Evolutionary conservation across 2,888 invertebrate genomes (phyloP), one percentile per base, ranked within the genome.

Genomic region (Erebia ligea): DNA sequence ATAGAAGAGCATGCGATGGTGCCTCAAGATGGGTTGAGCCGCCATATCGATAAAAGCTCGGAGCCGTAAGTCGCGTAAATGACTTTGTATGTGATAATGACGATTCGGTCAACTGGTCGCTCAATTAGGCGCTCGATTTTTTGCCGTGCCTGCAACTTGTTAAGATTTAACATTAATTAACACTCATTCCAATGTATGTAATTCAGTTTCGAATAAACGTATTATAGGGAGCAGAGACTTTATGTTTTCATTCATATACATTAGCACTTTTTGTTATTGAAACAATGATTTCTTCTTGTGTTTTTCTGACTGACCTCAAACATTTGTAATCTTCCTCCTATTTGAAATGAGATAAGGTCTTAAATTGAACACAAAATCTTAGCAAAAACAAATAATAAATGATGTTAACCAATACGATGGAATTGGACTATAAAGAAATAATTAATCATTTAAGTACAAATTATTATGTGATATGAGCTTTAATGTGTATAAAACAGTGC

Each of bases 101-200:
- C 78, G 77, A 78, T 78, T 76, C 76, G 72, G 71, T 69, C 73
- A 69, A 70, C 71, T 69, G 34, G 72, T 71, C 54, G 68, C 65
- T 84, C 85, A 87, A 88, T 89, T 90, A 88, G 86, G 87, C 84
- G 85, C 83, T 77, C 75, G 72, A 78, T 73, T 88, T 90, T 89
- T 90, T 89, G 80, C 83, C 76, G 75, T 77, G 76, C 76, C 77
- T 70, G 77, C 75, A 70, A 74, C 81, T 81, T 78, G 82, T 81
- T 78, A 80, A 80, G 79, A 82, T 83, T 85, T 83, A 80, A 78
- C 76, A 74, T 80, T 80, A 85, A 88, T 88, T 87, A 86, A 82
- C 78, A 75, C 79, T 75, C 76, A 82, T 85, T 84, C 83, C 85
- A 83, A 85, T 78, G 80, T 78, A 81, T 81, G 76, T 76, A 70